Base-by-base conservation (phyloP, 2,888 invertebrate species). In the Mechanitis mazaeus region DNA sequence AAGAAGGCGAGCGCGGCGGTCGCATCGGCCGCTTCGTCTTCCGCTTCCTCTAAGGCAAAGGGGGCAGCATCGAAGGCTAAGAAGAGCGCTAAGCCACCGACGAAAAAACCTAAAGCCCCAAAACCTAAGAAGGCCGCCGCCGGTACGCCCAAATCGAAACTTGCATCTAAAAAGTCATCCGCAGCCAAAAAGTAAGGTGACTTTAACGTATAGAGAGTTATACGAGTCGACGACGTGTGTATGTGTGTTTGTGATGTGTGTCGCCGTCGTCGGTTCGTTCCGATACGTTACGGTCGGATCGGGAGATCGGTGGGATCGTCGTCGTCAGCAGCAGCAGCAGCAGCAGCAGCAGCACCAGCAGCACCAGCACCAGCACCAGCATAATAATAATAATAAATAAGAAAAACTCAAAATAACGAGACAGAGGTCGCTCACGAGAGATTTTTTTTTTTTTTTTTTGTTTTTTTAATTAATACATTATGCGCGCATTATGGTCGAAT, bases 41-140 rank as follows among this genome's bases (percentile, higher is more conserved):
- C 20, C 20, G 20, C 20, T 20, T 20, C 20, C 20, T 20, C 20
- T 20, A 88, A 79, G 63, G 77, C 69, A 4, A 71, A 70, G 61
- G 60, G 66, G 63, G 72, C 75, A 66, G 74, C 79, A 5, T 71
- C 78, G 1, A 80, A 80, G 45, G 81, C 79, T 35, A 78, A 80
- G 56, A 80, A 81, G 70, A 80, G 75, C 57, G 73, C 74, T 28
- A 75, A 78, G 38, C 84, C 84, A 46, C 75, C 81, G 2, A 75
- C 80, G 66, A 81, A 79, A 64, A 84, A 83, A 56, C 79, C 84
- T 0, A 85, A 80, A 64, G 76, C 83, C 2, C 82, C 85, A 7
- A 85, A 82, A 61, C 80, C 83, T 9, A 82, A 81, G 70, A 83
- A 75, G 70, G 73, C 74, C 33, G 66, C 74, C 58, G 70, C 68